A percentile compares a stretch with the other conserved stretches of the same genome.
Evolutionary conservation across 2,888 invertebrate genomes (phyloP).

Genomic region (Laothoe populi): DNA sequence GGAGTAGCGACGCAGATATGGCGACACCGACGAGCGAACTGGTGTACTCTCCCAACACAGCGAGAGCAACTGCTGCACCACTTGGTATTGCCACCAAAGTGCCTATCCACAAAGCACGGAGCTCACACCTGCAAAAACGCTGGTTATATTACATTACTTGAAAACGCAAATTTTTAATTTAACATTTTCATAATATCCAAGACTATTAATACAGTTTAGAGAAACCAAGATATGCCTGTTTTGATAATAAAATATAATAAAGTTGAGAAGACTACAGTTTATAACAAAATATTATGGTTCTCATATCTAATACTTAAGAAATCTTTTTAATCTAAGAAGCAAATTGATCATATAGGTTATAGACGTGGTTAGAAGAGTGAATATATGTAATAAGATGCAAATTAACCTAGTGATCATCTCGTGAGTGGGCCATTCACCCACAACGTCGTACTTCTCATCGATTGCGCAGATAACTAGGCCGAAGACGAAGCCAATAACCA

Average conservation of each 20-base stretch:
- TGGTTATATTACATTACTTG: too few species aligned
- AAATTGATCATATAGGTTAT: too few species aligned
- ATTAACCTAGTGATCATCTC: constrained; percentile 86
- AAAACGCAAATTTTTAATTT: too few species aligned
- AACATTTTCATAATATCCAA: too few species aligned
- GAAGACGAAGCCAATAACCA: constrained; percentile 88
- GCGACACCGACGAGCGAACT: constrained; percentile 92
- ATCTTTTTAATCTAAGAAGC: too few species aligned
- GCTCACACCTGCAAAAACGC: constrained; percentile 80
- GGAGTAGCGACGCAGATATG: constrained; percentile 91
- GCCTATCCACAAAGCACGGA: constrained; percentile 88
- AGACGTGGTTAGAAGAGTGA: neutral
- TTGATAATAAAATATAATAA: too few species aligned
- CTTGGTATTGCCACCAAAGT: constrained; percentile 90
- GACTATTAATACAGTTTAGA: too few species aligned
- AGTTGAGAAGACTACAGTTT: too few species aligned
- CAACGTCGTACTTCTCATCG: constrained; percentile 82
- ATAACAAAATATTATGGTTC: too few species aligned
- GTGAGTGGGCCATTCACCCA: constrained; percentile 86
- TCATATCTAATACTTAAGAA: too few species aligned
- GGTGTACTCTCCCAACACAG: constrained; percentile 91
- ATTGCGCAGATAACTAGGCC: constrained; percentile 86
- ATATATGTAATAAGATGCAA: neutral
- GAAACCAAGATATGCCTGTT: too few species aligned
- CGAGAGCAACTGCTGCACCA: constrained; percentile 91